Evolutionary conservation across 2,113 vertebrate genomes (phyloP).

Genomic region (Lagopus muta): DNA sequence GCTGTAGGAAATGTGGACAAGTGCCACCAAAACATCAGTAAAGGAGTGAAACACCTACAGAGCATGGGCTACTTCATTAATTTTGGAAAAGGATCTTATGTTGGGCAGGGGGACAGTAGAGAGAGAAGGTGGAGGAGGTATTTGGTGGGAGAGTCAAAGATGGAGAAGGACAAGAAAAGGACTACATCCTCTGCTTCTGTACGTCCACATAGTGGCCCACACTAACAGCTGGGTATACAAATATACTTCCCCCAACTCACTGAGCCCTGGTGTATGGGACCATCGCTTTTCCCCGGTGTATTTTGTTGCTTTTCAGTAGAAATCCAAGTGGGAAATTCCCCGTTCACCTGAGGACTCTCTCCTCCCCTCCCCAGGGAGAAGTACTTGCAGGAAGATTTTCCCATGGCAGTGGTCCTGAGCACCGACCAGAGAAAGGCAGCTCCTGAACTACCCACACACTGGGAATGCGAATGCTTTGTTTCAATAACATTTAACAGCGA

Average conservation of each 20-base stretch:
- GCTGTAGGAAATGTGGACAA: background rate
- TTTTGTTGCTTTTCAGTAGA: conserved; percentile 30
- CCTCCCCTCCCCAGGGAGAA: background rate
- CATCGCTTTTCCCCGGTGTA: accelerated
- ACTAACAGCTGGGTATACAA: background rate
- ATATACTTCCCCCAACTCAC: background rate
- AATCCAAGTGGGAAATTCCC: background rate
- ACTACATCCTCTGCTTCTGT: accelerated
- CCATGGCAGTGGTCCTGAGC: background rate
- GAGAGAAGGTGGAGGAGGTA: background rate
- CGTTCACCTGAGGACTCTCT: background rate
- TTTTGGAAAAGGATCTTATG: background rate
- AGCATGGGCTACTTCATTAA: background rate
- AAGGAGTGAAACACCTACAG: background rate
- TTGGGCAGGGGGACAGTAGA: background rate
- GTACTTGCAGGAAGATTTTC: background rate
- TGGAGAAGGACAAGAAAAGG: background rate
- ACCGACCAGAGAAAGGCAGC: background rate
- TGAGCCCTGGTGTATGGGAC: accelerated
- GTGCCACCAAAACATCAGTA: background rate
- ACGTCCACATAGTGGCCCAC: background rate
- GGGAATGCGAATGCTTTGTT: conserved; percentile 55
- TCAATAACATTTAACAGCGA: conserved; percentile 66
- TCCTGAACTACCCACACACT: background rate
- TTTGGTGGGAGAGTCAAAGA: background rate